Percentiles rank a stretch among this genome's conserved stretches.
Conservation (phyloP, 2,797 vertebrate species). For the Phyllotis vaccarum region DNA sequence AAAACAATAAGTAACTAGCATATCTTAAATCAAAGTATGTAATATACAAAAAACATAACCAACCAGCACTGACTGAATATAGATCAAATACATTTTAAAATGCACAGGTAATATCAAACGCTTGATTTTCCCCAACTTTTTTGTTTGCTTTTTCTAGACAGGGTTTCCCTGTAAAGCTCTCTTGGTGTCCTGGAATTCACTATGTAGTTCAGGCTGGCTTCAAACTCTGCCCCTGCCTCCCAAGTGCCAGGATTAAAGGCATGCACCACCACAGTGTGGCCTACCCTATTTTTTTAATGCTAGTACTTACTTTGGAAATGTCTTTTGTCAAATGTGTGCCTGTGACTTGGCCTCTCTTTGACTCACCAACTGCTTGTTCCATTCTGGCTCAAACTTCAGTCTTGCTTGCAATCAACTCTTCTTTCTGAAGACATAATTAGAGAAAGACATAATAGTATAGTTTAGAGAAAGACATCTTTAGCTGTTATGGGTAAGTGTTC, state of each 20-base stretch:
- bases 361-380: conserved; percentile 54
- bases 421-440: conserved; percentile 64
- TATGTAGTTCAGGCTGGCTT: not conserved
- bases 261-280: not conserved
- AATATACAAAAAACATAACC: conserved; percentile 22
- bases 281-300: not conserved
- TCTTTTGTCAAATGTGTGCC: not conserved
- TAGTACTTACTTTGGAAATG: conserved; percentile 57
- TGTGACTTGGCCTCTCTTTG: not conserved
- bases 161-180: not conserved
- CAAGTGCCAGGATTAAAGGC: not conserved
- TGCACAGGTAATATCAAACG: not conserved
- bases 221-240: not conserved
- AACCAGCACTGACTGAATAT: not conserved
- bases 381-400: conserved; percentile 53
- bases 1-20: not conserved
- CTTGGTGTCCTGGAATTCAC: not conserved
- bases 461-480: not conserved
- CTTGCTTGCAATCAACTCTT: not conserved
- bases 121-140: not conserved
- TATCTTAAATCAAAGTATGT: not conserved
- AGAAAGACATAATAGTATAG: conserved; percentile 30
- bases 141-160: not conserved
- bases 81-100: not conserved
- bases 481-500: not conserved